Conservation (phyloP, 2,113 vertebrate species). For the Rhipidura dahli region DNA sequence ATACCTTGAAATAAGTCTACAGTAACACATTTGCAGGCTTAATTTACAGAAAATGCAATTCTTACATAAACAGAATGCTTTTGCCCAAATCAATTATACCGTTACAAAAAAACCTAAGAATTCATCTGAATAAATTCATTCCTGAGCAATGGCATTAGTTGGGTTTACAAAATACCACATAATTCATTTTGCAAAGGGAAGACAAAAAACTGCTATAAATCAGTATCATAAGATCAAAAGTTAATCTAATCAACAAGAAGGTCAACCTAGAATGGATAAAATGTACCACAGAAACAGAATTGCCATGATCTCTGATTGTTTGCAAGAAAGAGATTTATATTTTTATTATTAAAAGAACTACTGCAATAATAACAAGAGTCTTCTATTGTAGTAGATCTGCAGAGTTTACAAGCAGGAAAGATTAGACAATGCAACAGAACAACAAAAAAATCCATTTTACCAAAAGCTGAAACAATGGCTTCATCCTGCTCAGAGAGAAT, state of each 20-base stretch:
- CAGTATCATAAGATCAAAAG: background rate
- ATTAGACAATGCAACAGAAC: background rate
- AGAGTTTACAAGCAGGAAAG: background rate
- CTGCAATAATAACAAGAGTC: background rate
- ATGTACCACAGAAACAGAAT: background rate
- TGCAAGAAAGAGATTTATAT: background rate
- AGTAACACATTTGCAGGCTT: conserved; percentile 4
- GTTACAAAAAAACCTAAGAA: background rate
- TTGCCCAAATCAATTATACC: background rate
- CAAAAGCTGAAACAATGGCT: background rate
- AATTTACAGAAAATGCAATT: conserved; percentile 51
- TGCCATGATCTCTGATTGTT: background rate
- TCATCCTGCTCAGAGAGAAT: background rate
- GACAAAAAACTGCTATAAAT: background rate
- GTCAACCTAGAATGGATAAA: background rate
- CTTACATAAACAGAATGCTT: conserved; percentile 62
- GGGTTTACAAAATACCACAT: background rate
- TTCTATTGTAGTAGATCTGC: background rate
- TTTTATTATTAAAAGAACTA: background rate
- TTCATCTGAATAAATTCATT: background rate
- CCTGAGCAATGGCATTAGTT: background rate
- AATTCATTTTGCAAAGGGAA: background rate
- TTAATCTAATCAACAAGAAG: background rate
- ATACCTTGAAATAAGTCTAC: background rate
- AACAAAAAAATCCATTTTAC: background rate